Percentiles rank a stretch among this genome's conserved stretches.
These are phyloP conservation scores for Cyanoramphus novaezelandiae DNA, from an alignment of 2,113 vertebrate species.

Conservation along the genomic window DNA sequence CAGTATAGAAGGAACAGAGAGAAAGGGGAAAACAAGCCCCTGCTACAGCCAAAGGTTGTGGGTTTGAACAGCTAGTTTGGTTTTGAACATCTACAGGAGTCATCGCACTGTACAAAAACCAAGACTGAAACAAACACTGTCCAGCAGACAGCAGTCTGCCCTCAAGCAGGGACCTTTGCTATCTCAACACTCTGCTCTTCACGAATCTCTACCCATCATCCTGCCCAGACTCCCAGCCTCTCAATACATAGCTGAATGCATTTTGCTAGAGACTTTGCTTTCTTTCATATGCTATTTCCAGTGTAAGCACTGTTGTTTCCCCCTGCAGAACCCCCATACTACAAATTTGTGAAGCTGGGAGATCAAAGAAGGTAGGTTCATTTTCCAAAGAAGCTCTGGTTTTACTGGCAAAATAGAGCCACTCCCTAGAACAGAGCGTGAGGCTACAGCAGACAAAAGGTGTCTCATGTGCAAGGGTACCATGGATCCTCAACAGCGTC, in stretches of 20 bases:
- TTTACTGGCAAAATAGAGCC: neutral
- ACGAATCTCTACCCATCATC: neutral
- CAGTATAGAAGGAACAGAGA: neutral
- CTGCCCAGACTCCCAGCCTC: neutral
- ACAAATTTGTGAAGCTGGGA: neutral
- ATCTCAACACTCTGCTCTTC: neutral
- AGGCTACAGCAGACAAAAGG: neutral
- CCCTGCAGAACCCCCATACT: neutral
- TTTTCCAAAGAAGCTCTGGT: neutral
- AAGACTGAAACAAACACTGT: neutral
- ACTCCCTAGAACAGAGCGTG: neutral
- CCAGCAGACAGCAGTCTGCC: neutral
- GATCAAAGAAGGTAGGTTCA: neutral
- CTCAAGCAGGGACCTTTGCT: neutral
- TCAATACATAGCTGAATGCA: neutral
- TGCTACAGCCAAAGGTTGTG: neutral
- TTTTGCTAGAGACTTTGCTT: neutral
- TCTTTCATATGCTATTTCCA: neutral
- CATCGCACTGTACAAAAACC: neutral
- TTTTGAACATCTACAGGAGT: neutral
- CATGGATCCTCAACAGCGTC: neutral
- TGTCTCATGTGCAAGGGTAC: accelerated
- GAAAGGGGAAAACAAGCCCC: neutral
- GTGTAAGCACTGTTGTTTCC: too few relatives aligned
- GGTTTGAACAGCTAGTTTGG: neutral